A percentile compares a stretch with the other conserved stretches of the same genome.
Conservation (phyloP, 2,797 vertebrate genomes). For the Glossophaga mutica region DNA sequence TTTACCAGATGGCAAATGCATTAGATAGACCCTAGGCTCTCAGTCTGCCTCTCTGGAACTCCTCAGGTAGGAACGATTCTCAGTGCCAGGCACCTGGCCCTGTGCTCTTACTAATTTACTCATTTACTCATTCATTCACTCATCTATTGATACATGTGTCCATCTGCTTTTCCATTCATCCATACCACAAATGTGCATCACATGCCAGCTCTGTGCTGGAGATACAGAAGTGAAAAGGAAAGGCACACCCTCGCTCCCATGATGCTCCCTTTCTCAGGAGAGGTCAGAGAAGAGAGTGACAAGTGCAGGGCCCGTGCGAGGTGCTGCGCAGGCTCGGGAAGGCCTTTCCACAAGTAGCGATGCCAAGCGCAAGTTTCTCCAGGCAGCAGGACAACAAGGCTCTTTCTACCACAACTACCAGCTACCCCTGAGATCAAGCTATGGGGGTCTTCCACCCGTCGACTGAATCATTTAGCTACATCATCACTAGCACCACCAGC, state of each 20-base stretch:
- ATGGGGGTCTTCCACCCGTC: background rate
- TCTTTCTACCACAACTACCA: background rate
- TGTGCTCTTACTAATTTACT: background rate
- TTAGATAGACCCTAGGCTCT: background rate
- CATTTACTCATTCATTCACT: background rate
- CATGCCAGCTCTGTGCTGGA: background rate
- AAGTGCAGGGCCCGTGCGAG: fast-evolving
- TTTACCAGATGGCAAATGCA: background rate
- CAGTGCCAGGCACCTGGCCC: background rate
- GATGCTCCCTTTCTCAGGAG: background rate
- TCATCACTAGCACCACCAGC: background rate
- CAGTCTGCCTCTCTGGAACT: background rate
- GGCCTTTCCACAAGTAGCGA: fast-evolving
- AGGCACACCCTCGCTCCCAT: background rate
- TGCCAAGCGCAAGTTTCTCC: background rate
- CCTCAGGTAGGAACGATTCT: background rate
- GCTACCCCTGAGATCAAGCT: background rate
- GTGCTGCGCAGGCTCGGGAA: background rate
- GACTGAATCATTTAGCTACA: background rate
- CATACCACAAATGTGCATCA: background rate
- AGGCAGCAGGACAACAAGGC: background rate
- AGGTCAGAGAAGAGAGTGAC: background rate
- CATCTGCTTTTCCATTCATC: background rate
- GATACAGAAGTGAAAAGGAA: background rate
- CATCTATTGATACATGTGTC: background rate